Percentiles rank a stretch among this genome's conserved stretches.
Conservation (phyloP, 2,113 vertebrate genomes). For the Acanthisitta chloris region DNA sequence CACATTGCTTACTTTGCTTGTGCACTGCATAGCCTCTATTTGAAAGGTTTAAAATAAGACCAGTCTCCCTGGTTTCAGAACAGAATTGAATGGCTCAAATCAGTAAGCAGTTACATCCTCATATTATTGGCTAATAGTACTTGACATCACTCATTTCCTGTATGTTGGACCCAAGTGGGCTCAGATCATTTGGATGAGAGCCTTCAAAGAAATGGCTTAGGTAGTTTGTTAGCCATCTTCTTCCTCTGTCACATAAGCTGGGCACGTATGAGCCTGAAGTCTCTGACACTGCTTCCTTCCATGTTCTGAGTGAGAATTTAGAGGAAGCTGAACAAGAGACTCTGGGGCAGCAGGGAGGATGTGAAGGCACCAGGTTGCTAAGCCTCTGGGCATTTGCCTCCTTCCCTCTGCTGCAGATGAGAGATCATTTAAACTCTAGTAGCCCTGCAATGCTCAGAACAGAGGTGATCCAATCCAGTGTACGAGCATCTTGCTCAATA, state of each 20-base stretch:
- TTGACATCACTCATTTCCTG: neutral
- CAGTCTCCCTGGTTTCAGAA: neutral
- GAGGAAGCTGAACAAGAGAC: neutral
- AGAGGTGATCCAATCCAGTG: neutral
- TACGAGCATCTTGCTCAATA: neutral
- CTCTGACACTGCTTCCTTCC: neutral
- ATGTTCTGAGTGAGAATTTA: neutral
- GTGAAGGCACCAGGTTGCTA: neutral
- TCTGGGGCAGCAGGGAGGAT: neutral
- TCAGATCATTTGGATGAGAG: neutral
- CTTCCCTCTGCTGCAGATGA: neutral
- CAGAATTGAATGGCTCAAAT: neutral
- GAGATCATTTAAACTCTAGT: neutral
- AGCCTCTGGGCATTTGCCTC: neutral
- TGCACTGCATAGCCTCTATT: neutral
- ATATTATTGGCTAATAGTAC: neutral
- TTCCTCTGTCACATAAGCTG: neutral
- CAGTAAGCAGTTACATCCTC: neutral
- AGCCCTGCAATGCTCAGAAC: neutral
- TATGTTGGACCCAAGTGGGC: neutral
- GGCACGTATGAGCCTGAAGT: neutral
- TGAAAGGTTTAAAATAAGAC: neutral
- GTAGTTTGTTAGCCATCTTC: neutral
- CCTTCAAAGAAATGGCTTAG: neutral
- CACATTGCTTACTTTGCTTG: neutral